These are phyloP conservation scores for Mormoops blainvillei DNA, from an alignment of 2,113 vertebrate genomes.

Conservation along the genomic window DNA sequence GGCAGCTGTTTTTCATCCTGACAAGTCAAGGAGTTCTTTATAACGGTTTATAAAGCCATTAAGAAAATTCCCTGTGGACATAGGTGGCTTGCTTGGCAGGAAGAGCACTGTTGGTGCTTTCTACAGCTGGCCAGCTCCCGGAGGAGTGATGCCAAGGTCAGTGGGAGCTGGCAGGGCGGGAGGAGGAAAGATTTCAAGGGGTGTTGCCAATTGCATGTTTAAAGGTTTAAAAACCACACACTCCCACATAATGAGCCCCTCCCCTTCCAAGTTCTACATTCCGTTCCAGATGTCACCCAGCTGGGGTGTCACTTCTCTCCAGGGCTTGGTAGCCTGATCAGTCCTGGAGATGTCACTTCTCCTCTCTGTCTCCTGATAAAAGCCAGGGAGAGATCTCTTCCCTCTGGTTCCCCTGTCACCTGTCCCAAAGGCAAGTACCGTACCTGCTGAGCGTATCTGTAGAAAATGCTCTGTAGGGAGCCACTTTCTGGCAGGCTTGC, in stretches of 20 bases:
- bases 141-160: constrained; percentile 33
- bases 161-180: constrained; percentile 47
- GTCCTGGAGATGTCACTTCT: constrained; percentile 47
- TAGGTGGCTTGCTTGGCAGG: constrained; percentile 74
- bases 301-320: not conserved
- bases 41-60: constrained; percentile 82
- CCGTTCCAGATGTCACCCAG: not conserved
- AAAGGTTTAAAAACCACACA: not conserved
- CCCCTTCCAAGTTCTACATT: constrained; percentile 22
- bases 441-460: constrained; percentile 77
- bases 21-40: constrained; percentile 76
- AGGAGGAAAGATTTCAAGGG: constrained; percentile 60
- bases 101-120: constrained; percentile 64
- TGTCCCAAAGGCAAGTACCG: not conserved
- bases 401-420: not conserved
- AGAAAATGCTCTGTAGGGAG: constrained; percentile 71
- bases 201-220: constrained; percentile 70
- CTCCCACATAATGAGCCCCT: not conserved
- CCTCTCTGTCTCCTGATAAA: constrained; percentile 32
- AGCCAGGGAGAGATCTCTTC: not conserved
- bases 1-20: constrained; percentile 70
- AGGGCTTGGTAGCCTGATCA: constrained; percentile 33
- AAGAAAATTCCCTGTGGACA: constrained; percentile 74
- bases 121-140: constrained; percentile 53
- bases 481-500: constrained; percentile 54